Conservation (phyloP, 2,888 invertebrate species). For the Ypsolopha scabrella region DNA sequence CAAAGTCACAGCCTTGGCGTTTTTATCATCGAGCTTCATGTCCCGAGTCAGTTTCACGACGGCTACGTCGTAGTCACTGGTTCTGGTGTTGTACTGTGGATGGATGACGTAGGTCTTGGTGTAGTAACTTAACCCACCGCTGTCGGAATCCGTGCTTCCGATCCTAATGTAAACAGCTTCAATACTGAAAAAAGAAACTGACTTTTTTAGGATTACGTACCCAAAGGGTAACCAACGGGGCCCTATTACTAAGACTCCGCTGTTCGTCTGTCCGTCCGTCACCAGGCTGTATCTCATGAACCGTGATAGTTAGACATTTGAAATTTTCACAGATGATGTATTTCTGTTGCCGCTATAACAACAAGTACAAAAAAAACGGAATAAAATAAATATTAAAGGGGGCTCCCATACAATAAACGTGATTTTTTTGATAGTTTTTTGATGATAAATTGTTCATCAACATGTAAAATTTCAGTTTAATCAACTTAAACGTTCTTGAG, state of each 20-base stretch:
- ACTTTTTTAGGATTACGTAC: too few relatives aligned
- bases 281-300: too few relatives aligned
- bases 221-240: too few relatives aligned
- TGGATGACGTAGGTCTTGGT: conserved; percentile 33
- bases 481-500: too few relatives aligned
- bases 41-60: conserved; percentile 30
- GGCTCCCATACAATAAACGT: too few relatives aligned
- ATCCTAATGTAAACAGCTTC: conserved; percentile 31
- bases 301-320: too few relatives aligned
- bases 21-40: conserved; percentile 36
- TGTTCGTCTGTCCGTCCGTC: too few relatives aligned
- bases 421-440: too few relatives aligned
- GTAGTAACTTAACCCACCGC: conserved; percentile 47
- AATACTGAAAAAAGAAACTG: conserved; percentile 24
- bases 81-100: conserved; percentile 37
- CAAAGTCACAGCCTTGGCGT: conserved; percentile 23
- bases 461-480: too few relatives aligned
- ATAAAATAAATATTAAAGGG: not conserved
- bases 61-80: conserved; percentile 55
- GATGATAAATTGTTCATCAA: too few relatives aligned
- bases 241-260: too few relatives aligned
- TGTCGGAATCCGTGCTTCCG: conserved; percentile 38
- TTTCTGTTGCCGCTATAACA: not conserved
- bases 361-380: not conserved
- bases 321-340: too few relatives aligned